Evolutionary conservation across 2,888 invertebrate species (phyloP), one percentile per base, ranked within the genome.

Genomic region (Clunio marinus): DNA sequence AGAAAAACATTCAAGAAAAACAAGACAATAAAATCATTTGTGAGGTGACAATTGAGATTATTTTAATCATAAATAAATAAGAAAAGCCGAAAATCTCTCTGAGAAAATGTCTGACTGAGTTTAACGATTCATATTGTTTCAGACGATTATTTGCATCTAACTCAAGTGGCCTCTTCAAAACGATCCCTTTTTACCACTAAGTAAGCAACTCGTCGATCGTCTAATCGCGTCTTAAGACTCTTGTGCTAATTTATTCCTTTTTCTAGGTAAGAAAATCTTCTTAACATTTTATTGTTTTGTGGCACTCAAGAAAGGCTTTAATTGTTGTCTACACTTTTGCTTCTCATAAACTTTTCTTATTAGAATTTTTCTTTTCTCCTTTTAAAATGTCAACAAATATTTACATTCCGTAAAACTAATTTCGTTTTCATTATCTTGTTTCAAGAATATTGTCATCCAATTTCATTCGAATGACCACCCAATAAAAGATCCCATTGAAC

Each of bases 31-130:
- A 63, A 45, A 63, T 17, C 13, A 15, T 60, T 55, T 55, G 7
- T 32, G 4, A 66, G 66, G 66, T 66, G 66, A 66, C 66, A 66
- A 66, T 66, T n/a, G n/a, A 66, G 66, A 66, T 66, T 66, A 66
- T 66, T 66, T 7, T 2, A 27, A 63, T 17, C 17, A 15, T 46
- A 63, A 63, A 63, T 46, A 63, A 46, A 17, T 20, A 25, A 41
- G 35, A 62, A n/a, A 7, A 45, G 7, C 15, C 5, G 27, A n/a
- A 24, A 35, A 24, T 45, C 17, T 22, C 20, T 15, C 15, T 10
- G 22, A 35, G 41, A 63, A 63, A 37, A 37, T 15, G 15, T 62
- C 37, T n/a, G n/a, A n/a, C n/a, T n/a, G n/a, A n/a, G n/a, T n/a
- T n/a, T n/a, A n/a, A n/a, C n/a, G n/a, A n/a, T n/a, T n/a, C n/a